These are phyloP conservation scores for Circaetus gallicus DNA, from an alignment of 2,113 vertebrate species.

Conservation along the genomic window DNA sequence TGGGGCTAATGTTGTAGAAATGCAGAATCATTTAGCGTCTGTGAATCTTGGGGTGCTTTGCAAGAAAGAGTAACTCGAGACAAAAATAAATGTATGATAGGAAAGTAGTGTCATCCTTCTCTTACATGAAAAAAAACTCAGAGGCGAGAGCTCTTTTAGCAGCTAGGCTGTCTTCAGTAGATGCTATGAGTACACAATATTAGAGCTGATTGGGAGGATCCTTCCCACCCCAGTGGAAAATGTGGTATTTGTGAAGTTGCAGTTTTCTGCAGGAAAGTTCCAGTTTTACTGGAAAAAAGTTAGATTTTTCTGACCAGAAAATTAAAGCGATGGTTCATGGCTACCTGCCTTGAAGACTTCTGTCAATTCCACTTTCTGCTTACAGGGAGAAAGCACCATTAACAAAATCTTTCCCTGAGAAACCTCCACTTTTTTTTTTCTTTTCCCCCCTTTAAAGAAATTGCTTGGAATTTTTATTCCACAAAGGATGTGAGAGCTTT, in stretches of 20 bases:
- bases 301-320: neutral
- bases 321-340: neutral
- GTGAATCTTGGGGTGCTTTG: neutral
- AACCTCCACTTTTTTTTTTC: neutral
- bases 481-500: neutral
- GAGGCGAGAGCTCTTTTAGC: neutral
- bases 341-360: neutral
- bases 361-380: neutral
- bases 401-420: neutral
- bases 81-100: neutral
- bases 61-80: neutral
- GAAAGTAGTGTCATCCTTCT: neutral
- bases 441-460: neutral
- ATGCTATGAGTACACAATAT: neutral
- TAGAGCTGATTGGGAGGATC: neutral
- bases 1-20: neutral
- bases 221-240: constrained; percentile 30
- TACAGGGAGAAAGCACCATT: neutral
- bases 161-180: neutral
- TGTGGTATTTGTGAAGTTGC: constrained; percentile 18
- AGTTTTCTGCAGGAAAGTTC: constrained; percentile 33
- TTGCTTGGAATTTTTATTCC: neutral
- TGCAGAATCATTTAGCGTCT: neutral
- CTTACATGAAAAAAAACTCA: neutral
- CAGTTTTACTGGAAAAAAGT: neutral